phyloP scores from a whole-genome alignment of 2,888 invertebrate genomes.

The Agrenia bidenticulata region DNA sequence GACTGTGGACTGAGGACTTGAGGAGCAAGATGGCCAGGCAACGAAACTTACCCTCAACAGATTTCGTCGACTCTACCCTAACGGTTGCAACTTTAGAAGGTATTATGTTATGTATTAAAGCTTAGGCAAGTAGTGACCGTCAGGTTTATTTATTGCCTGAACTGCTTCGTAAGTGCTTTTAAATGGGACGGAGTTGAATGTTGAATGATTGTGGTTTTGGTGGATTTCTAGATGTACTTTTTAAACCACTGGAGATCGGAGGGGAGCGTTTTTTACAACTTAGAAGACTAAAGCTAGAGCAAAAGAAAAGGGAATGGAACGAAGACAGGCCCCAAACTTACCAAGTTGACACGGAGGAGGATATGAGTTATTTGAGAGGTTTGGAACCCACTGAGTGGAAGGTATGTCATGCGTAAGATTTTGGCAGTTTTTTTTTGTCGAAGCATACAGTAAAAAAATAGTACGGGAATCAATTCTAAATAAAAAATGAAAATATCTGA shows the following conservation, averaged over 20 bases:
- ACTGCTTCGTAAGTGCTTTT: too few relatives aligned
- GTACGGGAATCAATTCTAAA: not conserved
- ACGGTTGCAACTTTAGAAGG: constrained; percentile 27
- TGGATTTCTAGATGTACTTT: constrained; percentile 42
- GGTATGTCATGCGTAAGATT: constrained; percentile 54
- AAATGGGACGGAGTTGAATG: too few relatives aligned
- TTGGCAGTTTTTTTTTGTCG: too few relatives aligned
- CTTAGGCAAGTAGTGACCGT: too few relatives aligned
- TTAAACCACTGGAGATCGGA: constrained; percentile 34
- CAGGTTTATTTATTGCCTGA: too few relatives aligned
- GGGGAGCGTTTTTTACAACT: constrained; percentile 32
- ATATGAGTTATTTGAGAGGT: constrained; percentile 78
- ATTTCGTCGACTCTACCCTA: constrained; percentile 31
- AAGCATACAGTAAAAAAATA: too few relatives aligned
- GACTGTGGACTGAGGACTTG: too few relatives aligned
- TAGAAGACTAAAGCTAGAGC: constrained; percentile 24
- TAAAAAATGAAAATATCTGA: constrained; percentile 1
- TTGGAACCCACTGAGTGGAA: constrained; percentile 97
- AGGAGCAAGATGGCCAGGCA: not conserved
- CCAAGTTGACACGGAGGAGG: constrained; percentile 62
- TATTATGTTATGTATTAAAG: too few relatives aligned
- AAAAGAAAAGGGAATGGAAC: constrained; percentile 31
- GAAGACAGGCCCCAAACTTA: constrained; percentile 16
- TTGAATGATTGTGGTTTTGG: too few relatives aligned
- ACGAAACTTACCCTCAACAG: not conserved